Conservation (phyloP, 2,888 invertebrate species). For the Nephrocerus scutellatus region DNA sequence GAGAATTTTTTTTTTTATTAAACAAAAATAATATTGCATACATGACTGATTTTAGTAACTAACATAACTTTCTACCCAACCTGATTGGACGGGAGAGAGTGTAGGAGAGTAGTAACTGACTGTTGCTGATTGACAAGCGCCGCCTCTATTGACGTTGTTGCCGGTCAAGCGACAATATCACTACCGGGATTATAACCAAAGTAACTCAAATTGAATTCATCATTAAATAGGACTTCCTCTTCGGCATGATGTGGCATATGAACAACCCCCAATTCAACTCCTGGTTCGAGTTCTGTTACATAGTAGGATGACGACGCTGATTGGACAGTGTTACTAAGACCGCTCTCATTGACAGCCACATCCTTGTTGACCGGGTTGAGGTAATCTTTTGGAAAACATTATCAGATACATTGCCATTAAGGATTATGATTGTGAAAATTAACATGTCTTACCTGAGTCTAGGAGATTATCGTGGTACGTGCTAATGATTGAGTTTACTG, state of each 20-base stretch:
- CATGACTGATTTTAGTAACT: too few species aligned
- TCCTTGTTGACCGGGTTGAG: slow-evolving; percentile 68
- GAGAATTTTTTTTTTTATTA: too few species aligned
- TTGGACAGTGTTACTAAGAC: slow-evolving; percentile 49
- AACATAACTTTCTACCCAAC: too few species aligned
- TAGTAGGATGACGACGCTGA: slow-evolving; percentile 30
- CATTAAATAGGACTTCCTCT: slow-evolving; percentile 46
- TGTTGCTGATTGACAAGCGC: too few species aligned
- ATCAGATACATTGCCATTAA: too few species aligned
- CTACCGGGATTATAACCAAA: slow-evolving; percentile 43
- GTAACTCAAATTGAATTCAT: slow-evolving; percentile 48
- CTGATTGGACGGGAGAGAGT: too few species aligned
- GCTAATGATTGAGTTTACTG: slow-evolving; percentile 46
- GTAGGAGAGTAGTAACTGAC: too few species aligned
- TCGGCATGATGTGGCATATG: slow-evolving; percentile 35
- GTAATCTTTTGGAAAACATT: slow-evolving; percentile 54
- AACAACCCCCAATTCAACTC: slow-evolving; percentile 47
- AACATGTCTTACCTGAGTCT: slow-evolving; percentile 38
- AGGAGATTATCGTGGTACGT: slow-evolving; percentile 45
- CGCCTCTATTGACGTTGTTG: slow-evolving; percentile 16
- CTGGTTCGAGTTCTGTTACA: slow-evolving; percentile 46
- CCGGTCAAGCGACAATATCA: slow-evolving; percentile 47
- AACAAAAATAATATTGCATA: too few species aligned
- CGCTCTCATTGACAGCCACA: slow-evolving; percentile 67
- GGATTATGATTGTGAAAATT: too few species aligned